A percentile compares a stretch with the other conserved stretches of the same genome.
These are phyloP conservation scores for Propithecus deckenii DNA, from an alignment of 2,797 vertebrate genomes.

Conservation along the genomic window DNA sequence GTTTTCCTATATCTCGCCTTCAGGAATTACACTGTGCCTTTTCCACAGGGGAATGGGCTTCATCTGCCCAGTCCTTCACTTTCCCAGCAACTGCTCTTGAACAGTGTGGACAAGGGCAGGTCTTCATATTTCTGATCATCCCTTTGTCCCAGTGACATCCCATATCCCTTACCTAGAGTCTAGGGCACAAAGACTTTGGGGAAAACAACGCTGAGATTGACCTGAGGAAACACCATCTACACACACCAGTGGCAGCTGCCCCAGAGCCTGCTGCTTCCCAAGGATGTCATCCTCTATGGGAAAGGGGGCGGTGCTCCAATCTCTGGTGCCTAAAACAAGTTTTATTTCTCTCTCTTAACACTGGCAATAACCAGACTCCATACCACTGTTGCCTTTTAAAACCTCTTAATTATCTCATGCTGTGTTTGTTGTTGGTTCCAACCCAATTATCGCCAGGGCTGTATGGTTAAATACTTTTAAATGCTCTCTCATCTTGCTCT, in stretches of 20 bases:
- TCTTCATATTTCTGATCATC: constrained; percentile 53
- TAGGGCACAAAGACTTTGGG: constrained; percentile 42
- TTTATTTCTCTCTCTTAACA: constrained; percentile 63
- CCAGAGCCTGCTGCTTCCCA: constrained; percentile 46
- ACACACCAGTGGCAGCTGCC: constrained; percentile 66
- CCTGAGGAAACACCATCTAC: background rate
- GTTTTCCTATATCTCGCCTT: constrained; percentile 46
- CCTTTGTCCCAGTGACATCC: constrained; percentile 45
- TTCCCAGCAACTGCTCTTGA: constrained; percentile 51
- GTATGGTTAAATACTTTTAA: constrained; percentile 69
- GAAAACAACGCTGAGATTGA: constrained; percentile 42
- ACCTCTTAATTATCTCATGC: constrained; percentile 58
- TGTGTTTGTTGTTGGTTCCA: constrained; percentile 71
- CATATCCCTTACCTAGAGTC: constrained; percentile 15
- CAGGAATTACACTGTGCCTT: constrained; percentile 78
- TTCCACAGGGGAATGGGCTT: constrained; percentile 36
- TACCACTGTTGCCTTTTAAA: constrained; percentile 79
- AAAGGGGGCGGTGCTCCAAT: constrained; percentile 19
- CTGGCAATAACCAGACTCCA: constrained; percentile 71
- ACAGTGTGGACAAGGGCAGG: constrained; percentile 29
- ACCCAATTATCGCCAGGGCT: constrained; percentile 63
- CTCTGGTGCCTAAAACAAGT: constrained; percentile 74
- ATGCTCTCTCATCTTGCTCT: constrained; percentile 64
- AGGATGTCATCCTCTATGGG: constrained; percentile 31
- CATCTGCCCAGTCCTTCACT: constrained; percentile 4